phyloP scores from a whole-genome alignment of 1,140 invertebrate species.

The Amyelois transitella region DNA sequence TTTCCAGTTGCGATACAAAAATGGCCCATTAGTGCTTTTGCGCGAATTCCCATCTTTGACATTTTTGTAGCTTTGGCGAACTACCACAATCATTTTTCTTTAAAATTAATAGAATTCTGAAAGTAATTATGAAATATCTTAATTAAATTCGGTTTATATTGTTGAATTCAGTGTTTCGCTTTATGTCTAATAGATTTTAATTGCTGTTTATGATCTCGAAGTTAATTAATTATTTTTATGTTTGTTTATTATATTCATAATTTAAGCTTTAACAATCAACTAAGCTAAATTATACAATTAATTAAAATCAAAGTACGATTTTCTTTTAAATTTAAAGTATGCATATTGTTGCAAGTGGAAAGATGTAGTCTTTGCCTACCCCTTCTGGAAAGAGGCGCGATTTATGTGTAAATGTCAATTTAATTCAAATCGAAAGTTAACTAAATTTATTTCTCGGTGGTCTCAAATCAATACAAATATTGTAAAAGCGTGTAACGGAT shows the following conservation, averaged over 20 bases:
- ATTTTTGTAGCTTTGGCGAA: neutral
- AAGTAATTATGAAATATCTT: neutral
- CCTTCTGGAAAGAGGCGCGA: too few relatives aligned
- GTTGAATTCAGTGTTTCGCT: neutral
- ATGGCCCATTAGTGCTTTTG: neutral
- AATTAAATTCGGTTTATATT: neutral
- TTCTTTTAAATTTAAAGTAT: too few relatives aligned
- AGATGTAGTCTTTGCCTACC: too few relatives aligned
- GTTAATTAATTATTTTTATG: neutral
- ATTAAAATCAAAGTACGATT: too few relatives aligned
- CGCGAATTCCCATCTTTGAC: neutral
- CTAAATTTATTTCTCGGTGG: too few relatives aligned
- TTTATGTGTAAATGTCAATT: too few relatives aligned
- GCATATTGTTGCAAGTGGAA: too few relatives aligned
- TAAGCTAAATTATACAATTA: too few relatives aligned
- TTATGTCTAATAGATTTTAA: neutral
- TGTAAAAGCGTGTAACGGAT: neutral
- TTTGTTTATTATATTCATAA: neutral
- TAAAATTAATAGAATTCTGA: neutral
- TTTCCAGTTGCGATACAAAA: neutral
- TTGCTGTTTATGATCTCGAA: constrained; percentile 3
- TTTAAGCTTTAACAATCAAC: neutral
- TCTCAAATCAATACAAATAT: neutral
- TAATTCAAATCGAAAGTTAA: too few relatives aligned
- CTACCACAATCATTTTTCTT: neutral